Base-by-base conservation (phyloP, 1,140 invertebrate species). In the Ostrea edulis region DNA sequence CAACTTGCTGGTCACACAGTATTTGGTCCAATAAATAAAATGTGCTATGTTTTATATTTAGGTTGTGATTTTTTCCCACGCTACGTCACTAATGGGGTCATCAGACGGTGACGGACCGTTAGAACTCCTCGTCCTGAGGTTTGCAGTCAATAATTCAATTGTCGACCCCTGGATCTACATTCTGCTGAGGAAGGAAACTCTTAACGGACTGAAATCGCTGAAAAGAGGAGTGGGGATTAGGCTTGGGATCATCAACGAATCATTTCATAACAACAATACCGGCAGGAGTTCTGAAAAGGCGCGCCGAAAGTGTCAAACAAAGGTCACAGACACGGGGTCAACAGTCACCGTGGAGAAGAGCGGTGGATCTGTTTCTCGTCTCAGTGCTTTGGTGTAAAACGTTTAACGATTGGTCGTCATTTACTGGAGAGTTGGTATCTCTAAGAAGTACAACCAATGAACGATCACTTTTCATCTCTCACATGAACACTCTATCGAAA, bases 81-180 rank as follows among this genome's bases (percentile, higher is more conserved):
- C 68, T 35, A 8, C 68, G 9, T 29, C 22, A 8, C 29, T 77
- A 4, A 77, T 77, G 22, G 14, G 29, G 8, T 22, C 68, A 35
- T 29, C 25, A 29, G 68, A 35, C 0, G 25, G 68, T 25, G 82
- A 83, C 22, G 82, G 82, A 22, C 35, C 35, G 8, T 44, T 83
- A n/a, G 82, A 83, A 11, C 82, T 83, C 14, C n/a, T 83, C 5
- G 82, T 83, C 29, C 82, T 83, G 82, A n/a, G 82, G 51, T 53
- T 83, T 9, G 82, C 82, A 0, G 82, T 83, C 7, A 83, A 44
- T 9, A 83, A 83, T 8, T 83, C 82, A 8, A 54, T 83, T 14
- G 44, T 83, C 9, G 82, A 83, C 25, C 82, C 82, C 8, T 83
- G 82, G 82, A 83, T 83, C 44, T 83, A 83, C 52, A 83, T 83